Evolutionary conservation across 35 echinoderm and acorn worm species (phyloP).

Genomic region (Holothuria glaberrima): DNA sequence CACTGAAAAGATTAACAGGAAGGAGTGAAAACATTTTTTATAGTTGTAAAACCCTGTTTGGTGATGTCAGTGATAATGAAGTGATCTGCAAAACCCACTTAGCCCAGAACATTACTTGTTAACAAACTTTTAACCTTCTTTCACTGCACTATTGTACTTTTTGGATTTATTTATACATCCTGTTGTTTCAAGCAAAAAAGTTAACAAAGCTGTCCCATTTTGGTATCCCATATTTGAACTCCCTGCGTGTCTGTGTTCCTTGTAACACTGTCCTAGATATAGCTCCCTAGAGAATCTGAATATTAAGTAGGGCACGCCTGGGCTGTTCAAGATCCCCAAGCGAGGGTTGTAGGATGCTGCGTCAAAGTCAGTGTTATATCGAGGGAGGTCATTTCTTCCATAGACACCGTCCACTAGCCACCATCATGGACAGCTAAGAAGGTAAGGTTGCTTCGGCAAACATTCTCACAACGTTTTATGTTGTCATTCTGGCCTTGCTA

Average conservation of each 20-base stretch:
- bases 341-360: not conserved
- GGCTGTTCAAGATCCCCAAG: constrained; percentile 24
- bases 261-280: not conserved
- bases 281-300: not conserved
- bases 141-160: not conserved
- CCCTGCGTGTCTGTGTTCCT: too few species aligned
- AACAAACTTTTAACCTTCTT: too few species aligned
- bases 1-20: too few species aligned
- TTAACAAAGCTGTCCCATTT: not conserved
- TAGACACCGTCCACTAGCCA: not conserved
- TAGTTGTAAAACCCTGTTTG: too few species aligned
- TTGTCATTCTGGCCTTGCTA: too few species aligned
- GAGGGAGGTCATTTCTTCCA: constrained; percentile 26
- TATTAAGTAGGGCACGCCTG: constrained; percentile 37
- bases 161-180: not conserved
- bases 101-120: too few species aligned
- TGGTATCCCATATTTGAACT: too few species aligned
- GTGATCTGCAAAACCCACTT: too few species aligned
- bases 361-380: not conserved
- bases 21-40: too few species aligned
- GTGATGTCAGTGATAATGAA: too few species aligned
- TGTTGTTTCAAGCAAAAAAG: not conserved
- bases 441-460: not conserved
- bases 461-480: too few species aligned
- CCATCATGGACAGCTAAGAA: not conserved